phyloP scores from a whole-genome alignment of 2,797 vertebrate genomes.

The Scolopax rusticola region DNA sequence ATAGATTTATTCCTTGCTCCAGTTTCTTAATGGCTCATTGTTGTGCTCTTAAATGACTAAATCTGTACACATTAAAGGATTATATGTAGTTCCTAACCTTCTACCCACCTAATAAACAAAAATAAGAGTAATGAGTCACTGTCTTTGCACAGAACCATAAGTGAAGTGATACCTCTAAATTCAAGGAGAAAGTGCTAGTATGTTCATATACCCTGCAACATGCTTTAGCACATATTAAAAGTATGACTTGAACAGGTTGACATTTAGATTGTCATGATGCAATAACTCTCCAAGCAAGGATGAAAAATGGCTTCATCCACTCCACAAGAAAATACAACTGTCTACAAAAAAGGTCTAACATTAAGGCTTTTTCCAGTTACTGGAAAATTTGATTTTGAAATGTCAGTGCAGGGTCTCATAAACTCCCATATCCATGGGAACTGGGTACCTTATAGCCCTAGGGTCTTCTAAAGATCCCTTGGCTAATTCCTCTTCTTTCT shows the following conservation, averaged over 20 bases:
- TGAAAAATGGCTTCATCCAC: neutral
- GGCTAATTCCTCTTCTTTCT: neutral
- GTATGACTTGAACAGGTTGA: neutral
- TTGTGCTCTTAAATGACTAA: constrained; percentile 10
- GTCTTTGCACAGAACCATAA: neutral
- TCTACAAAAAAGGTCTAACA: neutral
- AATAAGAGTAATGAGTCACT: neutral
- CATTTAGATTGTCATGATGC: neutral
- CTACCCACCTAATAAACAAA: neutral
- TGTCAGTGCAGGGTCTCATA: neutral
- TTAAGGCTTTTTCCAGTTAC: neutral
- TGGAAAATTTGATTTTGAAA: neutral
- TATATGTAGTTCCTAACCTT: neutral
- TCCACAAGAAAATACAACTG: neutral
- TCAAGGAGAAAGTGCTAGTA: neutral
- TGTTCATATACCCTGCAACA: neutral
- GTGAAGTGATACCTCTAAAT: neutral
- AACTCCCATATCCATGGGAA: neutral
- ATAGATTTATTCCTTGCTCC: neutral
- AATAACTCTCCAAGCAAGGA: neutral
- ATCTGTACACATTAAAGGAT: neutral
- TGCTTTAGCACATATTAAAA: neutral
- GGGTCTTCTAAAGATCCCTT: neutral
- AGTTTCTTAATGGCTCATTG: neutral
- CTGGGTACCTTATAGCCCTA: neutral